Percentiles rank a stretch among this genome's conserved stretches.
Evolutionary conservation across 2,113 vertebrate species (phyloP).

Genomic region (Todiramphus saurophagus): DNA sequence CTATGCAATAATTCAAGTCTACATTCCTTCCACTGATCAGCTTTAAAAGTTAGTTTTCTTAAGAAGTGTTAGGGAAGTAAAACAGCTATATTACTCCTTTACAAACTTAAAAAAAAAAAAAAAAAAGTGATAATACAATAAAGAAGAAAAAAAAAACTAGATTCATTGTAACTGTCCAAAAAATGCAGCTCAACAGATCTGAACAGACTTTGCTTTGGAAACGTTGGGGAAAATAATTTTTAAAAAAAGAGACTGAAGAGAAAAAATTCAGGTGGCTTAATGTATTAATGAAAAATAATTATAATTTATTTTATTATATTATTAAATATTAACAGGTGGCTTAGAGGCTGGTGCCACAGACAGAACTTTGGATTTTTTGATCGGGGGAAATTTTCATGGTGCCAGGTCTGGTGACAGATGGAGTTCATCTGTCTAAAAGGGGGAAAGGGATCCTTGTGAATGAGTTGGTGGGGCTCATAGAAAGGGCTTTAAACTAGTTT

Average conservation of each 20-base stretch:
- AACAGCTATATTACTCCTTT: not conserved
- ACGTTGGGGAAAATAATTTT: not conserved
- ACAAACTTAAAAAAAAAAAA: not conserved
- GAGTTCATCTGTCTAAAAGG: too few relatives aligned
- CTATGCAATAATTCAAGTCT: not conserved
- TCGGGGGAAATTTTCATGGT: too few relatives aligned
- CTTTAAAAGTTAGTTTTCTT: not conserved
- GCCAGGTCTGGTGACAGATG: too few relatives aligned
- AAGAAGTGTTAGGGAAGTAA: not conserved
- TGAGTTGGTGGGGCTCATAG: too few relatives aligned
- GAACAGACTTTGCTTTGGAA: not conserved
- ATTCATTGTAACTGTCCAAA: not conserved
- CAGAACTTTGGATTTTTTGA: too few relatives aligned
- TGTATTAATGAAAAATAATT: too few relatives aligned
- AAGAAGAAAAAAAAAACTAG: not conserved
- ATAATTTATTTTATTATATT: too few relatives aligned
- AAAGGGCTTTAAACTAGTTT: too few relatives aligned
- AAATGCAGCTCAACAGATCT: not conserved
- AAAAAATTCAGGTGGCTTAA: not conserved
- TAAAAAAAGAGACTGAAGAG: not conserved
- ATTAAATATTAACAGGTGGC: too few relatives aligned
- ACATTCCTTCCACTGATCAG: not conserved
- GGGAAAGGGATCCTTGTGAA: too few relatives aligned
- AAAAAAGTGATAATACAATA: not conserved
- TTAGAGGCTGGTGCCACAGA: too few relatives aligned